phyloP scores from a whole-genome alignment of 2,113 vertebrate genomes.

The Sigmodon hispidus region DNA sequence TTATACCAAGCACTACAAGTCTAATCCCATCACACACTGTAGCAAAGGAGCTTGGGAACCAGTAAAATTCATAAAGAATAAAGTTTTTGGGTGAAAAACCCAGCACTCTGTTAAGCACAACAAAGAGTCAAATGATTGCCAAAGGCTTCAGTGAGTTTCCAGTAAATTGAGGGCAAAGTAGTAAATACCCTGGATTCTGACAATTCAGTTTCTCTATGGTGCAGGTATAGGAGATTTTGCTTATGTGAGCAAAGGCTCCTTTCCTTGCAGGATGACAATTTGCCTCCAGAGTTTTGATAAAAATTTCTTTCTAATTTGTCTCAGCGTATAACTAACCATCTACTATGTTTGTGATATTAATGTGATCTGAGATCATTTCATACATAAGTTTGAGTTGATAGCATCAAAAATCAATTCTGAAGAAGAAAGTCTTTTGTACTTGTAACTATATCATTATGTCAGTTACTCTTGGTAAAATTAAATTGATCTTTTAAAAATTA shows the following conservation, averaged over 20 bases:
- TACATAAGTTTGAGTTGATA: not conserved
- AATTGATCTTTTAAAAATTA: not conserved
- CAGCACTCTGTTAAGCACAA: not conserved
- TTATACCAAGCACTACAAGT: not conserved
- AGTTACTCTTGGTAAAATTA: not conserved
- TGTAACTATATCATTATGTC: not conserved
- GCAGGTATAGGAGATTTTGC: not conserved
- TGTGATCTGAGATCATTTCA: not conserved
- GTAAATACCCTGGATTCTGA: not conserved
- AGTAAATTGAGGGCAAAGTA: not conserved
- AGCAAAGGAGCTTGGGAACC: not conserved
- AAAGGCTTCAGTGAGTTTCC: not conserved
- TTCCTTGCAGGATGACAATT: not conserved
- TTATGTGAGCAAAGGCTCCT: not conserved
- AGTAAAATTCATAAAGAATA: not conserved
- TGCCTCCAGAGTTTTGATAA: not conserved
- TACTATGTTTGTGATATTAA: not conserved
- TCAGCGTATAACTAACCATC: slow-evolving; percentile 17
- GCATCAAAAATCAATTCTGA: slow-evolving; percentile 11
- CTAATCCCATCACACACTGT: not conserved
- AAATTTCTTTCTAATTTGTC: slow-evolving; percentile 41
- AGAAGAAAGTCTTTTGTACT: not conserved
- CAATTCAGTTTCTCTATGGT: fast-evolving
- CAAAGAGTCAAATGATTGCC: not conserved
- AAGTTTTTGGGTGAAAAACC: not conserved